Base-by-base conservation (phyloP, 2,113 vertebrate species). In the Leptodactylus fuscus region DNA sequence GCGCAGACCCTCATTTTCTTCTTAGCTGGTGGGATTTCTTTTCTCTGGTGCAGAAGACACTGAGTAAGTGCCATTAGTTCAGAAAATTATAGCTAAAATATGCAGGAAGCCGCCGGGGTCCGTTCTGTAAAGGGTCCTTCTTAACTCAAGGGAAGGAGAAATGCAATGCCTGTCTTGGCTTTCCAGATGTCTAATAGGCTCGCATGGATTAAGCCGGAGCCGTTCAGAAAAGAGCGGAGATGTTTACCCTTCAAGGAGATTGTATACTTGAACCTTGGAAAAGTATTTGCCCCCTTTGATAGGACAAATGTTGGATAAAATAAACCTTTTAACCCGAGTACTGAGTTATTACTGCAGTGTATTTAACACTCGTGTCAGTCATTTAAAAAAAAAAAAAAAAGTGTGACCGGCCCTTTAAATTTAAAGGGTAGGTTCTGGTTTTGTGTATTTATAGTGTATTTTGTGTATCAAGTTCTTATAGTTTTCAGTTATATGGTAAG, bases 31-130 rank as follows among this genome's bases (percentile, higher is more conserved):
- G 70, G 34, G 51, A 58, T 83, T 75, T 75, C 41, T 84, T 77
- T 76, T 62, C 58, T 62, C 74, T 36, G n/a, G 24, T 81, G 80
- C 38, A 81, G 79, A 62, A 62, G 79, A 44, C 12, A 81, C 36
- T 29, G 79, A 65, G 29, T 24, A 71, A 71, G 69, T 83, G 81
- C 49, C 62, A 76, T 84, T 84, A 84, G 38, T 46, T 76, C 51
- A 62, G 82, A 44, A 76, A 84, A 76, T 84, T 46, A 44, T 46
- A 13, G 71, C 27, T 81, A 67, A 70, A 51, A 69, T 75, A 48
- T 69, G 62, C 58, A 69, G 46, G 46, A 65, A 51, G 44, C 80
- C 22, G 29, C 44, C 65, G 71, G 71, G 71, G 71, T 75, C 71
- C 8, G n/a, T 49, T 48, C 71, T 48, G 2, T 27, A 15, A 48